These are phyloP conservation scores for Gallinago media DNA, from an alignment of 2,113 vertebrate genomes.

Conservation along the genomic window DNA sequence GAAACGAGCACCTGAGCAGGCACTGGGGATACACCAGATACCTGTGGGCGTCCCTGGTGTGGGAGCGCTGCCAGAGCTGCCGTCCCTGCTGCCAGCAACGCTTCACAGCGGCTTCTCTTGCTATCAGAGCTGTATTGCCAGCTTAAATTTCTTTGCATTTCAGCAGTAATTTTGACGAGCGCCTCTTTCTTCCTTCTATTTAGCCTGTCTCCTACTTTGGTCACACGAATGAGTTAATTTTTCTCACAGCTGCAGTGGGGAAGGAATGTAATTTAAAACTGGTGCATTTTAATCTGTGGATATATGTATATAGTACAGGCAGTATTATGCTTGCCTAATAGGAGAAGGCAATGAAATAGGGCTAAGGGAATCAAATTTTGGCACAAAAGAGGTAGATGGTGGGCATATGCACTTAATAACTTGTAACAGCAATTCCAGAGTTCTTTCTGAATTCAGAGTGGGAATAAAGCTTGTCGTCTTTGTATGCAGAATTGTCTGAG, in stretches of 20 bases:
- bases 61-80: not conserved
- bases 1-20: constrained; percentile 1
- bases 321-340: not conserved
- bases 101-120: not conserved
- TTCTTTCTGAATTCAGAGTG: not conserved
- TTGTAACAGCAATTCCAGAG: not conserved
- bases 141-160: not conserved
- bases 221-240: not conserved
- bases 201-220: not conserved
- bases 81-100: not conserved
- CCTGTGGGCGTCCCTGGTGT: not conserved
- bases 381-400: not conserved
- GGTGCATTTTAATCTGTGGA: not conserved
- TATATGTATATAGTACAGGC: not conserved
- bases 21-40: not conserved
- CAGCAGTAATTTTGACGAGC: not conserved
- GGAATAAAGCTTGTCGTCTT: not conserved
- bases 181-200: not conserved
- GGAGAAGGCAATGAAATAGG: not conserved
- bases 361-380: not conserved
- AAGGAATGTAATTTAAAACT: not conserved
- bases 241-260: not conserved
- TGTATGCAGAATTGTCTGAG: not conserved
- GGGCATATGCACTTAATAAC: not conserved
- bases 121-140: not conserved